Evolutionary conservation across 1,140 invertebrate genomes (phyloP).

Genomic region (Probaryconus sp.): DNA sequence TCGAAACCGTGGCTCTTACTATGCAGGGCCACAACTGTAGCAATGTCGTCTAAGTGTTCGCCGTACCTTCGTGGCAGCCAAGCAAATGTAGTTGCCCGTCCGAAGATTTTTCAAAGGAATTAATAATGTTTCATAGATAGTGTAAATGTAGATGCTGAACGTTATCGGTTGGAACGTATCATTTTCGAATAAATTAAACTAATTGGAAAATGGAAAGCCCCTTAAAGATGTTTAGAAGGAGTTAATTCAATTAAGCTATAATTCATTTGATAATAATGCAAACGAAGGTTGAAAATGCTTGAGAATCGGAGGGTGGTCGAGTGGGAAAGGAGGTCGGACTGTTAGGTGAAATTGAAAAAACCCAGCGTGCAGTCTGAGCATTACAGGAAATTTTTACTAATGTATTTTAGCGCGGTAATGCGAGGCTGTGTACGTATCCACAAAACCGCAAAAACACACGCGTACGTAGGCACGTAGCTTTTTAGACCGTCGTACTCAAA

Average conservation of each 20-base stretch:
- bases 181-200: no score
- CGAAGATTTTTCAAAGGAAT: conserved; percentile 40
- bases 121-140: conserved; percentile 52
- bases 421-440: conserved; percentile 27
- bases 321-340: conserved; percentile 32
- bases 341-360: conserved; percentile 45
- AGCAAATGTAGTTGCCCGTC: conserved; percentile 19
- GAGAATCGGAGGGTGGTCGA: background rate
- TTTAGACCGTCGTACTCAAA: conserved; percentile 45
- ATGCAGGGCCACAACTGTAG: conserved; percentile 59
- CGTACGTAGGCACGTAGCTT: conserved; percentile 56
- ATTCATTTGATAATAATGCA: conserved; percentile 40
- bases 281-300: conserved; percentile 10
- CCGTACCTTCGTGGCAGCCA: conserved; percentile 2
- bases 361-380: conserved; percentile 24
- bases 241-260: no score
- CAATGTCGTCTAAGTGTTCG: conserved; percentile 19
- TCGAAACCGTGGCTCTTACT: conserved; percentile 57
- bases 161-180: no score
- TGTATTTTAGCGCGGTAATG: conserved; percentile 30
- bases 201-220: no score
- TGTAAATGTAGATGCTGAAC: no score
- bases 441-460: conserved; percentile 49
- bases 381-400: conserved; percentile 50
- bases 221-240: no score